These are phyloP conservation scores for Symphodus melops DNA, from an alignment of 2,113 vertebrate genomes.

Conservation along the genomic window DNA sequence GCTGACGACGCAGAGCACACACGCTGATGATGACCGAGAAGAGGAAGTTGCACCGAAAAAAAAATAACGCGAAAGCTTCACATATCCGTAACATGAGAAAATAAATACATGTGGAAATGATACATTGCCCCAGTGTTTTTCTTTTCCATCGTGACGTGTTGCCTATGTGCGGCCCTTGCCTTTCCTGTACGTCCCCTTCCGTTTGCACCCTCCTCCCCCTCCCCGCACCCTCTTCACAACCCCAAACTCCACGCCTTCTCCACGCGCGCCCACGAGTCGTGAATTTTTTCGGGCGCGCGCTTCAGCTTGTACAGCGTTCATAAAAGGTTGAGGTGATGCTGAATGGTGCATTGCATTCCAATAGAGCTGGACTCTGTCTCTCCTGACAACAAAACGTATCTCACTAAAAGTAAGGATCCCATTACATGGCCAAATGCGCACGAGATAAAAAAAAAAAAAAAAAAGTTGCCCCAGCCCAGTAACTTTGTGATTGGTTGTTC, in stretches of 20 bases:
- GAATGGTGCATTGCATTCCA: slow-evolving; percentile 39
- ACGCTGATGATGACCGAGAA: slow-evolving; percentile 3
- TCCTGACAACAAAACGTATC: slow-evolving; percentile 53
- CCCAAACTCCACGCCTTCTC: slow-evolving; percentile 64
- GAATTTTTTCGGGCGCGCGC: slow-evolving; percentile 58
- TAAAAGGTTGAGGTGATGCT: slow-evolving; percentile 38
- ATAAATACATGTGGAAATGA: slow-evolving; percentile 72
- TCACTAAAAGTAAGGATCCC: slow-evolving; percentile 15
- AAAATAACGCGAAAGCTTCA: slow-evolving; percentile 15
- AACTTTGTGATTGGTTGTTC: slow-evolving; percentile 51
- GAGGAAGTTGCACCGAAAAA: slow-evolving; percentile 49
- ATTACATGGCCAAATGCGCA: slow-evolving; percentile 17
- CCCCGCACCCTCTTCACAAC: neutral
- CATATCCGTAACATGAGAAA: slow-evolving; percentile 31
- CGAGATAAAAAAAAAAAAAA: slow-evolving; percentile 4
- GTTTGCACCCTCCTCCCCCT: slow-evolving; percentile 55
- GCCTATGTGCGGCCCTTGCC: slow-evolving; percentile 61
- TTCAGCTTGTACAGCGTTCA: slow-evolving; percentile 36
- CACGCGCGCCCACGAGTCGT: slow-evolving; percentile 43
- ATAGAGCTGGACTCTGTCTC: slow-evolving; percentile 26
- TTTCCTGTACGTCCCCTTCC: slow-evolving; percentile 81
- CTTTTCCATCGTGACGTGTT: slow-evolving; percentile 72
- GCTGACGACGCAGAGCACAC: slow-evolving; percentile 38
- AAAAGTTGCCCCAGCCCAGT: slow-evolving; percentile 12
- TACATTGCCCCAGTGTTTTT: slow-evolving; percentile 71